Conservation (phyloP, 2,888 invertebrate species). For the Acheta domesticus region DNA sequence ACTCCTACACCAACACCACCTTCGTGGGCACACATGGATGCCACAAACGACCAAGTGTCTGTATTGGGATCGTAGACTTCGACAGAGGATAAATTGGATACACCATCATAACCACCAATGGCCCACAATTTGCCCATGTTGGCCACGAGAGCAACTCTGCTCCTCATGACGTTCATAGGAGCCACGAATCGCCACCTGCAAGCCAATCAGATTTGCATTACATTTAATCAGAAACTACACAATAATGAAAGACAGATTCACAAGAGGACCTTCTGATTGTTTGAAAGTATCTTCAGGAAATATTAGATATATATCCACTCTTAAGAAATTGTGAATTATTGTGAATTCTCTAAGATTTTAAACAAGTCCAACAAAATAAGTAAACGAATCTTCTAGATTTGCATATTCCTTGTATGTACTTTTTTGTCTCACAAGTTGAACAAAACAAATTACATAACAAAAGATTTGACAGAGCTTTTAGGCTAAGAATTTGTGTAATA, state of each 20-base stretch:
- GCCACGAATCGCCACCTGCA: conserved; percentile 69
- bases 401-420: too few relatives aligned
- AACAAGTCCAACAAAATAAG: too few relatives aligned
- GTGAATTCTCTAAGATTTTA: too few relatives aligned
- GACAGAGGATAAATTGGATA: conserved; percentile 75
- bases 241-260: not conserved
- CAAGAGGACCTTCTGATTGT: too few relatives aligned
- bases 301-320: too few relatives aligned
- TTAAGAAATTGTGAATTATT: too few relatives aligned
- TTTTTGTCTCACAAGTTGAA: too few relatives aligned
- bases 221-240: not conserved
- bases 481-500: too few relatives aligned
- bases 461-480: too few relatives aligned
- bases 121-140: conserved; percentile 82
- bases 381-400: too few relatives aligned
- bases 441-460: too few relatives aligned
- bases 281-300: too few relatives aligned
- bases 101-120: conserved; percentile 76
- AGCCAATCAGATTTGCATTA: conserved; percentile 30
- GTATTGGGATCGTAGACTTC: conserved; percentile 75
- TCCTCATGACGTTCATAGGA: conserved; percentile 77
- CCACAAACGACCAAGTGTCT: conserved; percentile 69
- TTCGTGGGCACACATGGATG: conserved; percentile 80
- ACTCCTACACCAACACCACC: conserved; percentile 89
- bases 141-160: conserved; percentile 75